Evolutionary conservation across 1,140 invertebrate genomes (phyloP).

Genomic region (Aplysia californica): DNA sequence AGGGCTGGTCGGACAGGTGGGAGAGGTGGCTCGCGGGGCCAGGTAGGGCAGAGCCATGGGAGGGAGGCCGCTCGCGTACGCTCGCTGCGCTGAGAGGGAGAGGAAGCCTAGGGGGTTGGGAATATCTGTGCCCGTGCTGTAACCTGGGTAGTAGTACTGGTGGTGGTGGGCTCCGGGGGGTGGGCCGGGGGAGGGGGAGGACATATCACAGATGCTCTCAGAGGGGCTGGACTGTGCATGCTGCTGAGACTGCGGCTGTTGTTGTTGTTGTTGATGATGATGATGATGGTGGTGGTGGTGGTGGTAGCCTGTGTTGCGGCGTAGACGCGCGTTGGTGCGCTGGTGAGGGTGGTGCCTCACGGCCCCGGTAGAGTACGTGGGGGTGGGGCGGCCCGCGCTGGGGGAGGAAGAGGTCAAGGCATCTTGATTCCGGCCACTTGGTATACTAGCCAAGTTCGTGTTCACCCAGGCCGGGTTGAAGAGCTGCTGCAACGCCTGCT

Average conservation of each 20-base stretch:
- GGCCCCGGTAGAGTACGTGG: too few relatives aligned
- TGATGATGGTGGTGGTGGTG: not conserved
- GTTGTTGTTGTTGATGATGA: not conserved
- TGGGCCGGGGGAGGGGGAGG: not conserved
- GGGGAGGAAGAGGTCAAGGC: not conserved
- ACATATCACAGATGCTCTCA: slow-evolving; percentile 22
- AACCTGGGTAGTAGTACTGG: not conserved
- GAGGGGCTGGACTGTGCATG: not conserved
- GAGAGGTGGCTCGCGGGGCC: slow-evolving; percentile 7
- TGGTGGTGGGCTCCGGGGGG: too few relatives aligned
- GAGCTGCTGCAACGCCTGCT: slow-evolving; percentile 18
- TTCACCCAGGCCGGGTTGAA: slow-evolving; percentile 35
- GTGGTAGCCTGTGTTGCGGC: not conserved
- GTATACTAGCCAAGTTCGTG: slow-evolving; percentile 47
- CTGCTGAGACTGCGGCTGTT: not conserved
- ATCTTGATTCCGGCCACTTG: not conserved
- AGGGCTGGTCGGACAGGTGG: too few relatives aligned
- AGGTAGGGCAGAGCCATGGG: slow-evolving; percentile 6
- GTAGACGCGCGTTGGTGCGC: not conserved
- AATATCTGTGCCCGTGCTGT: not conserved
- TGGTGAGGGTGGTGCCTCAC: not conserved
- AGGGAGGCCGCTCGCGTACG: not conserved
- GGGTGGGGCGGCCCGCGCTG: too few relatives aligned
- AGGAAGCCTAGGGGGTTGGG: slow-evolving; percentile 2
- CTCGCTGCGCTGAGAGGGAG: not conserved